Evolutionary conservation across 1,140 invertebrate species (phyloP), one percentile per base, ranked within the genome.

Genomic region (Bactericera cockerelli): DNA sequence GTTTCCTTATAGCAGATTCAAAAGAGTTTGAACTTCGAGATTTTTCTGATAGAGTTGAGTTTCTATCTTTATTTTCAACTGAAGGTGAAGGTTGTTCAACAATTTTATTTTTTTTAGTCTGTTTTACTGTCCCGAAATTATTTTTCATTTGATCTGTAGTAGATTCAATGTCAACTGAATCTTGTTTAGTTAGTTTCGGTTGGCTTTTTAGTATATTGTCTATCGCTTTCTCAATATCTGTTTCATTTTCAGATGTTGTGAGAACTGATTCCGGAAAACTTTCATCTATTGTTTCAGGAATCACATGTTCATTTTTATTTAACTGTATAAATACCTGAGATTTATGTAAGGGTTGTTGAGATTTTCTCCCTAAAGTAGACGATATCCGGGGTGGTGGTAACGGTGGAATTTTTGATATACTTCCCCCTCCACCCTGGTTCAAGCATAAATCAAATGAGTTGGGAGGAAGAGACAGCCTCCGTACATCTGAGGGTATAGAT

Each of bases 361-460:
- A 62, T 64, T 71, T 70, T 55, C 78, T 69, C 33, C 77, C 79
- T 56, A 83, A 69, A 2, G 81, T 83, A 2, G 75, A 74, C 16
- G 78, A 78, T 8, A 77, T 77, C 63, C 80, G 73, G 3, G 81
- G 81, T 24, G 81, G 79, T 14, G 81, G 81, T 25, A 78, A 74
- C 2, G 80, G 80, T n/a, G 79, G 79, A 57, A 77, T 70, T 69
- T 70, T 76, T 22, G 63, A 65, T 24, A 56, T 60, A 61, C 65
- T 65, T n/a, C 57, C 65, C 26, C 66, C 72, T 22, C 25, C 11
- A n/a, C 6, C 10, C 4, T 21, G 2, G n/a, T 10, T 19, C 10
- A 38, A 26, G 25, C 73, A 61, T 63, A 71, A 64, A 67, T 68
- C 42, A 63, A 69, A 33, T 65, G 60, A 25, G 61, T 61, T 60